Base-by-base conservation (phyloP, 2,797 vertebrate species). In the Labeo calbasu region DNA sequence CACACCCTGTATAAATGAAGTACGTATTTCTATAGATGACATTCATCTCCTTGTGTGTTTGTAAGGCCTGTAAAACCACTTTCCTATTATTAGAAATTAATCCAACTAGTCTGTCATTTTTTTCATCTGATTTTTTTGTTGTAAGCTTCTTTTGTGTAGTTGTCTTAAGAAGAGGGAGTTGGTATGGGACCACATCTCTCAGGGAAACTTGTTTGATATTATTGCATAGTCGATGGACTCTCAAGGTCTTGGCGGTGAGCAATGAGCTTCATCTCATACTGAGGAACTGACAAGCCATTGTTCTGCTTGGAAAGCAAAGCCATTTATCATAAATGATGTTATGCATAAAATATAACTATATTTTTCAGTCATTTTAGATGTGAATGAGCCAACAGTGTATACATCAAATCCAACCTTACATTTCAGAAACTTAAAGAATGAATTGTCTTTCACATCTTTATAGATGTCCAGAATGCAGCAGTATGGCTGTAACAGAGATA, bases 401-500 rank as follows among this genome's bases (percentile, higher is more conserved):
- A n/a, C 3, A 46, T 46, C 6, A 72, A 32, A 53, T 23, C 23
- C 1, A 6, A 25, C 43, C n/a, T 53, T 51, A 51, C 4, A 36
- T 66, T 66, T 15, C 14, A 51, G 17, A 51, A 66, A 68, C 32
- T 0, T 23, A 2, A 15, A 15, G 28, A 28, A 28, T 28, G 0
- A 63, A 8, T 53, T 28, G 59, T 66, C 43, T 63, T 79, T 61
- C 6, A 40, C 23, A 43, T n/a, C 36, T 57, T 43, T 46, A 59
- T 13, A 71, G 14, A 66, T 61, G 23, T n/a, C 6, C 59, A 68
- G 73, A 70, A 53, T 17, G 28, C 23, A 4, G n/a, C 55, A 19
- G 21, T 7, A 9, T 81, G 57, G 23, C 73, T 79, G 51, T 65
- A 84, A 81, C 13, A 77, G 75, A 59, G 53, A 19, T 59, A 59